A percentile compares a stretch with the other conserved stretches of the same genome.
Conservation (phyloP, 2,888 invertebrate genomes). For the Drosophila subquinaria region DNA sequence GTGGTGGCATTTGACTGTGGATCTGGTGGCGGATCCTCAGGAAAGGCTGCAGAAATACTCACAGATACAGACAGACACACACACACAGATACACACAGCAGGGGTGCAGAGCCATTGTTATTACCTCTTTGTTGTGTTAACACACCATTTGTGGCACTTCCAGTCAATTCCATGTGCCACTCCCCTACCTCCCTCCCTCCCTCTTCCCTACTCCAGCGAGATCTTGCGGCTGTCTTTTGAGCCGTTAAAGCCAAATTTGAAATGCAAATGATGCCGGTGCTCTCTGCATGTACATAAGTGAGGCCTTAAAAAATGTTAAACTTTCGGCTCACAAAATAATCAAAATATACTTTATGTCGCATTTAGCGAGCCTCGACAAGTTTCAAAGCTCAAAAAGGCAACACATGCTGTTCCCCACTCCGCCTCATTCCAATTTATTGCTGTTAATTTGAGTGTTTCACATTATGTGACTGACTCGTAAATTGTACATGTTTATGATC, state of each 20-base stretch:
- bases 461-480: constrained; percentile 54
- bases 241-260: constrained; percentile 67
- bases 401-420: constrained; percentile 40
- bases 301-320: constrained; percentile 59
- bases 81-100: constrained; percentile 20
- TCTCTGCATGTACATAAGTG: constrained; percentile 2
- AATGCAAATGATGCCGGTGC: constrained; percentile 68
- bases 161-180: constrained; percentile 60
- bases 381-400: constrained; percentile 43
- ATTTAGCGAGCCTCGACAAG: constrained; percentile 34
- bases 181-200: background rate
- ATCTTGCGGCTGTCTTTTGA: constrained; percentile 30
- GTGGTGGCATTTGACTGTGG: constrained; percentile 5
- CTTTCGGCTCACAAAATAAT: constrained; percentile 70
- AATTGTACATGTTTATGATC: constrained; percentile 55
- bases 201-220: constrained; percentile 9
- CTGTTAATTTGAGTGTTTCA: constrained; percentile 64
- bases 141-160: constrained; percentile 77
- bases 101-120: constrained; percentile 66
- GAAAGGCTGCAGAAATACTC: constrained; percentile 38
- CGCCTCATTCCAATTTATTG: constrained; percentile 27
- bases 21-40: constrained; percentile 26
- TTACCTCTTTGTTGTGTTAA: constrained; percentile 80
- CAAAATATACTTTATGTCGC: constrained; percentile 72
- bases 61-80: constrained; percentile 1